Percentiles rank a stretch among this genome's conserved stretches.
Conservation (phyloP, 2,113 vertebrate genomes). For the Carassius carassius region DNA sequence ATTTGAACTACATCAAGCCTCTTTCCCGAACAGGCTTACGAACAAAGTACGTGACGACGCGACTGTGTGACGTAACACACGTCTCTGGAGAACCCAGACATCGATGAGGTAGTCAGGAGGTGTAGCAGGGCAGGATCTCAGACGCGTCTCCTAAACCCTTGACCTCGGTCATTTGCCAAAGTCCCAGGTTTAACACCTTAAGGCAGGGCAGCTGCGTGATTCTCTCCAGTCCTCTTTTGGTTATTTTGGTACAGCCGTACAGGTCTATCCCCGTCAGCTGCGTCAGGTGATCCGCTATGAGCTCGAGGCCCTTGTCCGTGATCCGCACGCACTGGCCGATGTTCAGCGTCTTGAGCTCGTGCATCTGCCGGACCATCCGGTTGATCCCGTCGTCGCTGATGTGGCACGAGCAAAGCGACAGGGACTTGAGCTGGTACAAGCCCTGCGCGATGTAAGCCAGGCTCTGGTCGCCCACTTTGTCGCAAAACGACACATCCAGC, state of each 20-base stretch:
- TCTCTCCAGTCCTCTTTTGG: slow-evolving; percentile 95
- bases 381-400: slow-evolving; percentile 98
- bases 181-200: slow-evolving; percentile 98
- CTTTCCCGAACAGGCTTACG: slow-evolving; percentile 20
- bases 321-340: slow-evolving; percentile 97
- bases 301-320: slow-evolving; percentile 97
- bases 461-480: slow-evolving; percentile 98
- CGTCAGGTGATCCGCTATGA: slow-evolving; percentile 95
- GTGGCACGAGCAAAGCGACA: slow-evolving; percentile 97
- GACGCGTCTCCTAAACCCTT: slow-evolving; percentile 93
- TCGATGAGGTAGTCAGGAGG: slow-evolving; percentile 41
- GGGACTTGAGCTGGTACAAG: slow-evolving; percentile 91
- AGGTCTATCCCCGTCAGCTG: slow-evolving; percentile 96
- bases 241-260: slow-evolving; percentile 98
- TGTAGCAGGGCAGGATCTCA: slow-evolving; percentile 45
- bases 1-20: slow-evolving; percentile 55
- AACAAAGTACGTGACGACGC: slow-evolving; percentile 33
- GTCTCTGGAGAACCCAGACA: slow-evolving; percentile 32
- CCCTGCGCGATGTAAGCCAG: slow-evolving; percentile 97
- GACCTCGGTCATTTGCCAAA: slow-evolving; percentile 97
- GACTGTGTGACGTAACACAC: neutral
- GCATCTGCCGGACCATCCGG: slow-evolving; percentile 98
- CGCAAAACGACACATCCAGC: slow-evolving; percentile 96
- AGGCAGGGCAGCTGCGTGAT: slow-evolving; percentile 99
- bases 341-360: slow-evolving; percentile 95